Base-by-base conservation (phyloP, 2,888 invertebrate genomes). In the Xylocampa areola region DNA sequence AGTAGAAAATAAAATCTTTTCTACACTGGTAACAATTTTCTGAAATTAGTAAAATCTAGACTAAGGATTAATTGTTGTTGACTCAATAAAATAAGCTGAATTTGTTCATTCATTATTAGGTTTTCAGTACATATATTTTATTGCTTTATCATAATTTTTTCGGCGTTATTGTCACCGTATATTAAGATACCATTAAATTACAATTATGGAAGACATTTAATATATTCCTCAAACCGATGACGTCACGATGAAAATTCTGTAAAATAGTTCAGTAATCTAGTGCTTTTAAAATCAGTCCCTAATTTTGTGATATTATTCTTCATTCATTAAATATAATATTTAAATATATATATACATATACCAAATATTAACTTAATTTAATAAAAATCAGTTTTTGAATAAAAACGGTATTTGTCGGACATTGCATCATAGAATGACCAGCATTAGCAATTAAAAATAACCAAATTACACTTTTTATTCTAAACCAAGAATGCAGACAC, bases 251-350 rank as follows among this genome's bases (percentile, higher is more conserved):
- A 33, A 32, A 4, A 29, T 3, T 39, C 5, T 23, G 23, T 4
- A 8, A 54, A 45, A n/a, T n/a, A n/a, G n/a, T 30, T 21, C 4
- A 32, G 14, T 10, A 63, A 13, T 39, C 17, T 7, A 48, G 30
- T 48, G 21, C 19, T 41, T 58, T 30, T 4, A 14, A 11, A 33
- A 30, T 60, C 69, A 55, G 47, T 64, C 27, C 21, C 13, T 21
- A 23, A 21, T 5, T 54, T 68, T 59, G 59, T 59, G 64, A 55
- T 39, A 37, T 50, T 7, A 39, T 23, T 13, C n/a, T 23, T 13
- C n/a, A 36, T 5, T 5, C 8, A 33, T 33, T 16, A 14, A 14
- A 2, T n/a, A 10, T 14, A 10, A n/a, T n/a, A n/a, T n/a, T n/a
- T n/a, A n/a, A n/a, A n/a, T n/a, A n/a, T n/a, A n/a, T n/a, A n/a